These are phyloP conservation scores for Brachionus rubens DNA, from an alignment of 1,140 invertebrate genomes.

Conservation along the genomic window DNA sequence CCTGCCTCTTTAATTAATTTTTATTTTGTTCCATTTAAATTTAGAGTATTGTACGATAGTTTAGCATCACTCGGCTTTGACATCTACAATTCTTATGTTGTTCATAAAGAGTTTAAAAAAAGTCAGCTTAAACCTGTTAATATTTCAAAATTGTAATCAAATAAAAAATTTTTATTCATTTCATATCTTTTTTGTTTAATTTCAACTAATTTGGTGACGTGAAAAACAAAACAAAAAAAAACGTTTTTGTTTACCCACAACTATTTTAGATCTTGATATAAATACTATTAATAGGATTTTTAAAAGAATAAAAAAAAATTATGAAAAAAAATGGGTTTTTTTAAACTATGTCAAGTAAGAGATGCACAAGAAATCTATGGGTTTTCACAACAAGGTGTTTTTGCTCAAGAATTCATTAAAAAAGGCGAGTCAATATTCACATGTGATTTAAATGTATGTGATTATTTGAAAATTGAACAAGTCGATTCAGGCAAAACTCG, in stretches of 20 bases:
- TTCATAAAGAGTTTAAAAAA: constrained; percentile 17
- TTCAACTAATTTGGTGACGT: too few relatives aligned
- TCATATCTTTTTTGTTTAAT: too few relatives aligned
- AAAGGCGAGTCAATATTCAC: background rate
- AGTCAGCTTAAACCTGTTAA: background rate
- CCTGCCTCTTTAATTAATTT: constrained; percentile 80
- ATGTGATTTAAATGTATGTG: background rate
- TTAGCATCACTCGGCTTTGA: constrained; percentile 84
- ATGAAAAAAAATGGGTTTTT: background rate
- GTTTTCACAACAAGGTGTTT: background rate
- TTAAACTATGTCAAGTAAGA: background rate
- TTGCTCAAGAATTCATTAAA: background rate
- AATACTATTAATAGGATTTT: too few relatives aligned
- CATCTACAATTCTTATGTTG: constrained; percentile 80
- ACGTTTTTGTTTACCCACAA: too few relatives aligned
- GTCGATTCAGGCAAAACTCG: background rate
- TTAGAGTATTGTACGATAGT: constrained; percentile 83
- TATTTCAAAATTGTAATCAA: too few relatives aligned
- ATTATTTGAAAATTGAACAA: background rate
- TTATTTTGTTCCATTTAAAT: constrained; percentile 76
- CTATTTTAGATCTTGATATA: too few relatives aligned
- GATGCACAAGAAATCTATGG: background rate
- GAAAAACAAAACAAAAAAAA: background rate
- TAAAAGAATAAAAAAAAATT: too few relatives aligned
- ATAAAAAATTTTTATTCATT: too few relatives aligned